Evolutionary conservation across 2,113 vertebrate genomes (phyloP).

Genomic region (Steatornis caripensis): DNA sequence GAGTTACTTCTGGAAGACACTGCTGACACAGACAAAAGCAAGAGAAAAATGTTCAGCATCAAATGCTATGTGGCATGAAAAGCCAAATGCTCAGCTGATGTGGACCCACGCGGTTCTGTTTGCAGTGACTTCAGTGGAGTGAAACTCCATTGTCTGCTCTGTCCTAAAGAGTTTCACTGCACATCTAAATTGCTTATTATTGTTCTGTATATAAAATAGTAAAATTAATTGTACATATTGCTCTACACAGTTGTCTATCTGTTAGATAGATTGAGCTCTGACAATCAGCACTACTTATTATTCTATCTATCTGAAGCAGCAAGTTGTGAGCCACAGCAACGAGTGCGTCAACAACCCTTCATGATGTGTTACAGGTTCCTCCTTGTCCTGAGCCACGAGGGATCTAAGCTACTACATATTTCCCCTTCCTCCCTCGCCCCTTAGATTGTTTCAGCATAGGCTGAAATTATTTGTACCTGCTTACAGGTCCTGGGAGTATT

Average conservation of each 20-base stretch:
- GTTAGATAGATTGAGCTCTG: neutral
- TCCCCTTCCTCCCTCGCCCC: neutral
- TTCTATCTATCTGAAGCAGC: rapidly evolving
- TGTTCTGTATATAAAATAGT: neutral
- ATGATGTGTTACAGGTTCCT: neutral
- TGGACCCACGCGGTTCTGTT: rapidly evolving
- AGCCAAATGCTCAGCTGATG: neutral
- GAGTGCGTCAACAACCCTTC: neutral
- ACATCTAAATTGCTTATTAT: neutral
- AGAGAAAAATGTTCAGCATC: neutral
- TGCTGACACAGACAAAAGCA: neutral
- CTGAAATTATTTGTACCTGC: neutral
- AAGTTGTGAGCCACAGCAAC: neutral
- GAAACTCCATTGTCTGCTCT: neutral
- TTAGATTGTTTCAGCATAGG: neutral
- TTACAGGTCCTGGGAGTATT: neutral
- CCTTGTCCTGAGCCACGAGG: neutral
- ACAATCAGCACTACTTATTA: neutral
- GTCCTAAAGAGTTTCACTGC: neutral
- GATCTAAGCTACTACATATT: neutral
- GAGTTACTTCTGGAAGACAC: neutral
- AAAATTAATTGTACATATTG: neutral
- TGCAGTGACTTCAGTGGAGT: neutral
- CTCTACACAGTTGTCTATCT: neutral
- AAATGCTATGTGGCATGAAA: neutral